Evolutionary conservation across 2,113 vertebrate species (phyloP), one percentile per base, ranked within the genome.

Genomic region (Mormyrus iriodes): DNA sequence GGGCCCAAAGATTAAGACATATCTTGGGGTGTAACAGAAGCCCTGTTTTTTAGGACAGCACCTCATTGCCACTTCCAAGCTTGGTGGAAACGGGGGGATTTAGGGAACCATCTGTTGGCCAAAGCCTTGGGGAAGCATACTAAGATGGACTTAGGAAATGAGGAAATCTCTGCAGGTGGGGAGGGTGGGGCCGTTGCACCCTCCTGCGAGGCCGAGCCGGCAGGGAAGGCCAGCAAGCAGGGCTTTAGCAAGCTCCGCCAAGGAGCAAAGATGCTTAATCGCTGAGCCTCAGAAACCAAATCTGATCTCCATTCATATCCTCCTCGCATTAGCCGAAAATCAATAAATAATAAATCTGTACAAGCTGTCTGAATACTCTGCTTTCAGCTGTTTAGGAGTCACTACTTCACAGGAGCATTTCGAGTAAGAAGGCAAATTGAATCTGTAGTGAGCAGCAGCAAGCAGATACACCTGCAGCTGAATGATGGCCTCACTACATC

Each of bases 101-200:
- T 95, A 93, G 92, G 92, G 93, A 95, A 95, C 95, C 95, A 95
- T 96, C 95, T 96, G 96, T 95, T 96, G 93, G 92, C 92, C 94
- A 95, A 95, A 94, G 95, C 94, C 93, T 95, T 94, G 94, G 92
- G 92, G 94, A 94, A 94, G 93, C 94, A 93, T 93, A 92, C 94
- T 95, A 95, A 95, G 94, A 96, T 95, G 95, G 95, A 95, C 94
- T 96, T 95, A 95, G 93, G 94, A 94, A 95, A 95, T 96, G 95
- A 94, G 95, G 61, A 69, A 95, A 93, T 94, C 93, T 94, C 94
- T 91, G 92, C 95, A 96, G 95, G 95, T 96, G 95, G 95, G 94
- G 94, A 92, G 92, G 91, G 92, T 91, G 91, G 93, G 92, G 92
- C 91, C 91, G 69, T 13, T 93, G 92, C 92, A 92, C 94, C 94